A percentile compares a stretch with the other conserved stretches of the same genome.
Conservation (phyloP, 1,140 invertebrate species). For the Neelides sp. region DNA sequence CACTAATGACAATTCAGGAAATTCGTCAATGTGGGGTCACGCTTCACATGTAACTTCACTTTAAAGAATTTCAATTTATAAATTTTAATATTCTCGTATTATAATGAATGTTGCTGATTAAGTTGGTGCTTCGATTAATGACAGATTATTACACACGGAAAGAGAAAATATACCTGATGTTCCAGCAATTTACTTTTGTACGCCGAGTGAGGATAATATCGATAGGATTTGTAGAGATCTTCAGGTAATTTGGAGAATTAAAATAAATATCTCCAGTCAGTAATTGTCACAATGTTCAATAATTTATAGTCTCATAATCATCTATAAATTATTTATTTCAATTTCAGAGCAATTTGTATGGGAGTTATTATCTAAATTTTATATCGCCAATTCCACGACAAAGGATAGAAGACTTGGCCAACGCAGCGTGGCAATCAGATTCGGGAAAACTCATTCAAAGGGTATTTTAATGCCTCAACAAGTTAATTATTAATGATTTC, state of each 20-base stretch:
- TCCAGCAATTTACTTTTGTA: constrained; percentile 95
- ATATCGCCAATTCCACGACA: constrained; percentile 89
- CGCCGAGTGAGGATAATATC: constrained; percentile 94
- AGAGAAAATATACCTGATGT: constrained; percentile 94
- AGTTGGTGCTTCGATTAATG: constrained; percentile 19
- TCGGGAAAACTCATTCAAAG: constrained; percentile 83
- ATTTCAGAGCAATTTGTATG: constrained; percentile 81
- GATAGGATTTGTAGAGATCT: constrained; percentile 78
- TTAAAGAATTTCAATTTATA: background rate
- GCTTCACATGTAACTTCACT: constrained; percentile 67
- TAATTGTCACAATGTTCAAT: background rate
- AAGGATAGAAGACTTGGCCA: constrained; percentile 89
- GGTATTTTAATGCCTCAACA: constrained; percentile 37
- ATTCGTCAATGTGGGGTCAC: constrained; percentile 91
- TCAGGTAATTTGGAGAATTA: constrained; percentile 33
- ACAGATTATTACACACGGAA: constrained; percentile 77
- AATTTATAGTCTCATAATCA: background rate
- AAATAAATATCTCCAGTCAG: background rate
- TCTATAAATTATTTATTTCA: background rate
- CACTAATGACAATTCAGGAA: constrained; percentile 89
- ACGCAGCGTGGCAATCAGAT: constrained; percentile 74
- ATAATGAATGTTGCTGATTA: constrained; percentile 18
- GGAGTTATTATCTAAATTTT: constrained; percentile 94
- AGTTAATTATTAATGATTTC: constrained; percentile 6
- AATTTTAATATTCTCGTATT: constrained; percentile 3